Conservation (phyloP, 2,797 vertebrate species). For the Phrynocephalus guinanensis region DNA sequence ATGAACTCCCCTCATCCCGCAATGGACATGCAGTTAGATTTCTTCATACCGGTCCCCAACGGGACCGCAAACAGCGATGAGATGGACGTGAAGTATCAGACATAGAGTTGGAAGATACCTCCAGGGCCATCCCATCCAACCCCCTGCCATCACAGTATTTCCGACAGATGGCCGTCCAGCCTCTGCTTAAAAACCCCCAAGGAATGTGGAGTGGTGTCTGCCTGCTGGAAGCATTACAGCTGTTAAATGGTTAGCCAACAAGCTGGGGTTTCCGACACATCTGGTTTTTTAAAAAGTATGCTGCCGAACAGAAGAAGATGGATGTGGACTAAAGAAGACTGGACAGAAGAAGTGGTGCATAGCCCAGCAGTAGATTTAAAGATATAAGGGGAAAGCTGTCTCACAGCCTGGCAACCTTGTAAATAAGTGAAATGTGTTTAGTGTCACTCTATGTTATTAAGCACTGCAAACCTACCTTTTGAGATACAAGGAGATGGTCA, state of each 20-base stretch:
- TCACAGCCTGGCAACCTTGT: not conserved
- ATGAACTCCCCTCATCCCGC: too few species aligned
- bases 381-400: not conserved
- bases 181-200: too few species aligned
- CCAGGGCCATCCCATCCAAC: too few species aligned
- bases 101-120: too few species aligned
- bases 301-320: not conserved
- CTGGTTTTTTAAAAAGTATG: not conserved
- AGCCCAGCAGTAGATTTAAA: not conserved
- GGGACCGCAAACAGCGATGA: too few species aligned
- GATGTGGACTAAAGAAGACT: not conserved
- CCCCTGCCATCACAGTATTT: too few species aligned
- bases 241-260: not conserved
- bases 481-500: rapidly evolving
- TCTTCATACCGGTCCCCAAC: too few species aligned
- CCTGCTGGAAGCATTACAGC: not conserved
- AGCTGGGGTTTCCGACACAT: not conserved
- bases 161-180: too few species aligned
- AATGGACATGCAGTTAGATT: too few species aligned
- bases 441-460: not conserved
- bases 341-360: not conserved
- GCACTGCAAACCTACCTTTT: not conserved
- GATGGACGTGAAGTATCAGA: too few species aligned
- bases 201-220: not conserved
- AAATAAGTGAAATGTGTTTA: conserved; percentile 6